Percentiles rank a stretch among this genome's conserved stretches.
Conservation (phyloP, 23 tunicate species). For the Oikopleura vanhoeffeni region DNA sequence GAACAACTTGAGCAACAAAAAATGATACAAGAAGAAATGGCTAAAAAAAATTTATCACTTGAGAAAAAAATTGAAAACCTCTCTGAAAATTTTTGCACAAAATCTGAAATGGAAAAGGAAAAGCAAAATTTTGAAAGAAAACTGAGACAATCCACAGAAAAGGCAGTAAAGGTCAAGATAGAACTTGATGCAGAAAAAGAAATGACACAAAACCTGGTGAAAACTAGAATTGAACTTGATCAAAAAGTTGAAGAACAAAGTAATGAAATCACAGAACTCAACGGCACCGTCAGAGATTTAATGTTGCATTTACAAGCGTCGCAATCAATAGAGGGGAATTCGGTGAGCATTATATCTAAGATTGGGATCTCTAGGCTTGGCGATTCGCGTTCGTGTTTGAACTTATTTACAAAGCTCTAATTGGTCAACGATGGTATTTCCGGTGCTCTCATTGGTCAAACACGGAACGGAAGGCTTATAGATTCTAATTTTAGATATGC, state of each 20-base stretch:
- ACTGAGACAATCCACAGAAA: background rate
- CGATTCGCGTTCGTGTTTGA: too few species aligned
- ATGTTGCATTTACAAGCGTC: conserved; percentile 78
- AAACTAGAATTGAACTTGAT: conserved; percentile 31
- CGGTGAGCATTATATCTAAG: too few species aligned
- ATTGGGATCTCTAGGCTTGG: too few species aligned
- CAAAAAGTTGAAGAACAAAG: conserved; percentile 20
- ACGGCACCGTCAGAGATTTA: conserved; percentile 62
- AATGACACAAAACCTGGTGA: background rate
- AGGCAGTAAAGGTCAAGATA: background rate
- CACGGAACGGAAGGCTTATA: too few species aligned
- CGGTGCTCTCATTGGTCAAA: too few species aligned
- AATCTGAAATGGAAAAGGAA: background rate
- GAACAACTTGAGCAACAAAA: conserved; percentile 36
- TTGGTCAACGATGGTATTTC: too few species aligned
- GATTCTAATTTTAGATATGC: too few species aligned
- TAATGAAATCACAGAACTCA: conserved; percentile 29
- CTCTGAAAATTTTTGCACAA: background rate
- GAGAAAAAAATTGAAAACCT: conserved; percentile 24
- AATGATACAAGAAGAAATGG: conserved; percentile 17
- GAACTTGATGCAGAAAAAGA: background rate
- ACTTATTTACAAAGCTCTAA: too few species aligned
- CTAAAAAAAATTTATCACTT: conserved; percentile 20
- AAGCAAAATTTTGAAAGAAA: background rate
- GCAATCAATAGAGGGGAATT: too few species aligned